phyloP scores from a whole-genome alignment of 2,888 invertebrate genomes.

The Lasioglossum zephyrum region DNA sequence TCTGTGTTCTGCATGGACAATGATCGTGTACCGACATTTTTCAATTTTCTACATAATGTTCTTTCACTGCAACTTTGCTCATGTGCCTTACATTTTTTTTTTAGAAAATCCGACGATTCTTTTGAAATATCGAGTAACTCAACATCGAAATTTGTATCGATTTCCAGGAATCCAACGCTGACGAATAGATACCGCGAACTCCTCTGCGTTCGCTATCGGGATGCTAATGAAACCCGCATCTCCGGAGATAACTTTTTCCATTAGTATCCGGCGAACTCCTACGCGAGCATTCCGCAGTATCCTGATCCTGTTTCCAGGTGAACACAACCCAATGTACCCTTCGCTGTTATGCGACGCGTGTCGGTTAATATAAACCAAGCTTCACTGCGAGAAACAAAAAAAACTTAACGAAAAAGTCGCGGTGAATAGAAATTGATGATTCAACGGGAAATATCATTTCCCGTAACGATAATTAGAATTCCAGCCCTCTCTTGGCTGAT shows the following conservation, averaged over 20 bases:
- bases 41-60: too few species aligned
- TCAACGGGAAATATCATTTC: neutral
- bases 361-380: conserved; percentile 23
- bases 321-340: conserved; percentile 1
- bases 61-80: too few species aligned
- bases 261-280: conserved; percentile 18
- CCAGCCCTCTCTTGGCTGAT: neutral
- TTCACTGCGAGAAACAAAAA: conserved; percentile 17
- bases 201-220: too few species aligned
- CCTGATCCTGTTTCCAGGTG: neutral
- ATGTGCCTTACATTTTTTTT: too few species aligned
- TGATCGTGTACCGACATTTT: too few species aligned
- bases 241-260: conserved; percentile 47
- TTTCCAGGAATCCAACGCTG: neutral
- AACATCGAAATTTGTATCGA: neutral
- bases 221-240: conserved; percentile 17
- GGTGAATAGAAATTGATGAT: neutral
- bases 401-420: neutral
- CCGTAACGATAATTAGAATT: neutral
- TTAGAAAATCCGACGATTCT: too few species aligned
- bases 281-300: conserved; percentile 8
- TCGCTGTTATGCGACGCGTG: conserved; percentile 36
- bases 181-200: neutral
- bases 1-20: too few species aligned
- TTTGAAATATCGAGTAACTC: neutral